Base-by-base conservation (phyloP, 2,888 invertebrate genomes). In the Drosophila falleni region DNA sequence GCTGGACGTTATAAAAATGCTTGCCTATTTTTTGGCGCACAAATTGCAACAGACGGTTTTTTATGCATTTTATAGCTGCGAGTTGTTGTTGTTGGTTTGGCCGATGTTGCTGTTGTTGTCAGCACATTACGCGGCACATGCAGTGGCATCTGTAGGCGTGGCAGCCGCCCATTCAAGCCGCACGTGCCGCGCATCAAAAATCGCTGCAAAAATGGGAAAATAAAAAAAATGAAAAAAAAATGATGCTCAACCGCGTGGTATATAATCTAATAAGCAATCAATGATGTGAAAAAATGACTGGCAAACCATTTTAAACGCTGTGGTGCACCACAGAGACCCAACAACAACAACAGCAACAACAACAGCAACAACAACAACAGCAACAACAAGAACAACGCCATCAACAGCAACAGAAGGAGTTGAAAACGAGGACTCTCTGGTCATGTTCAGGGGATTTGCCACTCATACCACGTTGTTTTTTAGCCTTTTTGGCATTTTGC, bases 251-350 rank as follows among this genome's bases (percentile, higher is more conserved):
- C 74, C 87, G 85, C 81, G 74, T 63, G 79, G 69, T 63, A 84
- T 87, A 83, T 86, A 86, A 89, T 86, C 86, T 90, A 88, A 90
- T 90, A 88, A 82, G 90, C 90, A 88, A 89, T 90, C 90, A 88
- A 90, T 88, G 88, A 86, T 88, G 89, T 88, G 89, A 86, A 86
- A 86, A 86, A 86, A 86, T 89, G 89, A 87, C 86, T 86, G 89
- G 71, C 76, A 89, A 86, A 89, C 89, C 76, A 65, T 80, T 88
- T 89, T 89, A 86, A 89, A 80, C 74, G 72, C 78, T 83, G 89
- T 68, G 89, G 87, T 85, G 85, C 85, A 89, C 84, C 84, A 49
- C 87, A 68, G 39, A 44, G 35, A 5, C 15, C 53, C 15, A 11
- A 16, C 26, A 13, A 35, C 19, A 16, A n/a, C 41, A 23, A 26